Percentiles rank a stretch among this genome's conserved stretches.
phyloP scores from a whole-genome alignment of 2,797 vertebrate genomes.

The Artibeus lituratus region DNA sequence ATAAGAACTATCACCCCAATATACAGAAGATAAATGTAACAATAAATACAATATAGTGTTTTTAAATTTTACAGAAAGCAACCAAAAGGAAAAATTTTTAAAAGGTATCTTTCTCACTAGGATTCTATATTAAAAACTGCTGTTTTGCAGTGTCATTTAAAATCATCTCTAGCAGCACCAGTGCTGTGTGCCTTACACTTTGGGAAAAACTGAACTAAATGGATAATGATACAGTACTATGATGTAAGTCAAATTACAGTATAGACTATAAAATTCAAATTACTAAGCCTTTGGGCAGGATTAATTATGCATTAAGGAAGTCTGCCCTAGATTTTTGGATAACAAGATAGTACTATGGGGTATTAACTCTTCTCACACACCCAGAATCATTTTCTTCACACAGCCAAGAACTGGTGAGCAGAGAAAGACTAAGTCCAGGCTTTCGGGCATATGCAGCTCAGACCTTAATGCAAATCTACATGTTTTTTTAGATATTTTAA shows the following conservation, averaged over 20 bases:
- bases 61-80: constrained; percentile 27
- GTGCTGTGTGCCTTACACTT: neutral
- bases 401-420: neutral
- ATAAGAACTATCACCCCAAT: neutral
- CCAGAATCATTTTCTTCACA: neutral
- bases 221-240: constrained; percentile 18
- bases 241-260: constrained; percentile 46
- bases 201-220: constrained; percentile 41
- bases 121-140: neutral
- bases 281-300: constrained; percentile 30
- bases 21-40: neutral
- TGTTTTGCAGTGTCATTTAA: neutral
- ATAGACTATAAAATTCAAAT: constrained; percentile 45
- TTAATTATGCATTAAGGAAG: constrained; percentile 4
- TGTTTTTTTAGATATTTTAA: neutral
- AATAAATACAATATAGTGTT: neutral
- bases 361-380: neutral
- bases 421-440: neutral
- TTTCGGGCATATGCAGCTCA: neutral
- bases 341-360: neutral
- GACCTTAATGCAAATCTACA: neutral
- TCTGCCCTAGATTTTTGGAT: neutral
- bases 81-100: neutral
- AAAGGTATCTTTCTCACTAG: neutral
- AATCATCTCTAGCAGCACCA: neutral